Evolutionary conservation across 2,113 vertebrate genomes (phyloP).

Genomic region (Rhea americana): DNA sequence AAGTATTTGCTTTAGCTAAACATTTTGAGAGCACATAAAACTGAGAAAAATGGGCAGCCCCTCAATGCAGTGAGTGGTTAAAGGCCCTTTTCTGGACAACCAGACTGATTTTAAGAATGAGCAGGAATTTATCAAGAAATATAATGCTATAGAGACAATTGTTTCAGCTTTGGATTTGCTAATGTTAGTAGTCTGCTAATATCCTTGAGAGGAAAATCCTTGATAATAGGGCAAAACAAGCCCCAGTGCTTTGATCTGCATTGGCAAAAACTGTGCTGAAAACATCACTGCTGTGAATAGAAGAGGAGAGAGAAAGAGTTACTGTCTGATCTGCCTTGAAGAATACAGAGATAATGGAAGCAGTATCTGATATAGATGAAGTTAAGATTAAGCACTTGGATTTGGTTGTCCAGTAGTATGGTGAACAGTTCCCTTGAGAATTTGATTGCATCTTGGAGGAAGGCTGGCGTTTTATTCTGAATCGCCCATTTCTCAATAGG

Average conservation of each 20-base stretch:
- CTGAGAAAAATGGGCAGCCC: neutral
- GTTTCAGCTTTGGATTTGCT: neutral
- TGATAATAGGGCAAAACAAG: neutral
- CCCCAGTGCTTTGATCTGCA: neutral
- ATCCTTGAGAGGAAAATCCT: conserved; percentile 2
- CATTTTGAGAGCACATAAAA: neutral
- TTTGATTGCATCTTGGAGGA: neutral
- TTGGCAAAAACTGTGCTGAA: neutral
- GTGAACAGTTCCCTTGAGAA: neutral
- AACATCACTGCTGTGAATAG: neutral
- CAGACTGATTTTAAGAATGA: neutral
- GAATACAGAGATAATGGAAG: neutral
- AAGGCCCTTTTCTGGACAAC: neutral
- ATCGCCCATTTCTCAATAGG: neutral
- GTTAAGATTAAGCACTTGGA: neutral
- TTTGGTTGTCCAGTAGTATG: neutral
- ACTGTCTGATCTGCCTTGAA: neutral
- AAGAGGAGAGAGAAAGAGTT: neutral
- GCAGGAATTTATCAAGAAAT: neutral
- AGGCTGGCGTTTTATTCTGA: neutral
- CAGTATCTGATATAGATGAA: neutral
- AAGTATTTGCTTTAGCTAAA: neutral
- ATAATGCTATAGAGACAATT: neutral
- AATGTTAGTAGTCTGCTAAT: neutral
- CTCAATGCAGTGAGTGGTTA: neutral